Evolutionary conservation across 2,797 vertebrate genomes (phyloP), one percentile per base, ranked within the genome.

Genomic region (Pygocentrus nattereri): DNA sequence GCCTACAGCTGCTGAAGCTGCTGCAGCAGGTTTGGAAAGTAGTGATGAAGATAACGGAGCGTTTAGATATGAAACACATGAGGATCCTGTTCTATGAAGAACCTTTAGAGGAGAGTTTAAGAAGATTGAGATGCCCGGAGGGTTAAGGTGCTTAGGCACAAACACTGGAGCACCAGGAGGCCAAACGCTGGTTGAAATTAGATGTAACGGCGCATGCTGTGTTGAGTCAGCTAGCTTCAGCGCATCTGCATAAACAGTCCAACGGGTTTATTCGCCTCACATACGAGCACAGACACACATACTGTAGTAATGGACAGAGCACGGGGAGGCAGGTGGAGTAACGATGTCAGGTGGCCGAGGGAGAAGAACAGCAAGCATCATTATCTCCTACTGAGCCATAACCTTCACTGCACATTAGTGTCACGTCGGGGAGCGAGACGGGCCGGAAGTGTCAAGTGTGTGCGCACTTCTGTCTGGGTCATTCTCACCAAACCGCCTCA

Each of bases 301-400:
- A 16, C 2, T 62, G n/a, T 5, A 11, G 30, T 58, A 62, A 81
- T 68, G 27, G 54, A 71, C 56, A 74, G 47, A 54, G 73, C 64
- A 67, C 47, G 38, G 7, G 54, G 71, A 76, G 50, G 61, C n/a
- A 16, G 30, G 38, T 54, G 19, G 12, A 5, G 78, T 81, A 73
- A 76, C 68, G 74, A 73, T 84, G 82, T 77, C 74, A 62, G 74
- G 76, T 70, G 78, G 68, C 74, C 27, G 5, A 67, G 76, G 11
- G 50, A 78, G 70, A 50, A 25, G 68, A 49, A 54, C 68, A 68
- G 44, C 21, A 50, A 8, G 72, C 61, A 78, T 86, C 79, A 74
- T 84, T 82, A 80, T 82, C 49, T 82, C 78, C 44, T 64, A 30
- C 68, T 72, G 75, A 84, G 80, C 69, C 49, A 27, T 25, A 34